Percentiles rank a stretch among this genome's conserved stretches.
Evolutionary conservation across 2,113 vertebrate genomes (phyloP).

Genomic region (Zapornia atra): DNA sequence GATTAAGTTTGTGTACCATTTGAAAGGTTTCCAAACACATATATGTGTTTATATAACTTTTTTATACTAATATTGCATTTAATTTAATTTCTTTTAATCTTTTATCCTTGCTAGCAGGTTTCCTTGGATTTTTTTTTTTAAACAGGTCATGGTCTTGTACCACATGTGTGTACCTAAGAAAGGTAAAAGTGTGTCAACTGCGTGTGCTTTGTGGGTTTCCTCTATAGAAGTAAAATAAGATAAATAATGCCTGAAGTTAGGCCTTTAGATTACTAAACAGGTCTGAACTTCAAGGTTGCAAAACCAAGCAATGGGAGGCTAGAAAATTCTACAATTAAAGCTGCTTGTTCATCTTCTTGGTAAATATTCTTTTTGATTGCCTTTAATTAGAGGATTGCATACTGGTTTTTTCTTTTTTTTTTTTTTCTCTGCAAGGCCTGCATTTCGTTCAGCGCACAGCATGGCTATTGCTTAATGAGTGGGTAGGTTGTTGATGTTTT

Average conservation of each 20-base stretch:
- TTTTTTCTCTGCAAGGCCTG: not conserved
- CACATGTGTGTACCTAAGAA: not conserved
- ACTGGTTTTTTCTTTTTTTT: not conserved
- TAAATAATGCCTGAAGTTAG: not conserved
- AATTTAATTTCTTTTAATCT: not conserved
- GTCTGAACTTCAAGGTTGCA: not conserved
- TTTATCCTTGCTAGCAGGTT: not conserved
- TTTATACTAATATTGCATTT: not conserved
- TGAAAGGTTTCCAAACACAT: not conserved
- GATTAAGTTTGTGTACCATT: not conserved
- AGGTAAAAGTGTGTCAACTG: not conserved
- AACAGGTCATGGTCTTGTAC: not conserved
- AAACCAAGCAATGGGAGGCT: not conserved
- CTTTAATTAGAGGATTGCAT: conserved; percentile 24
- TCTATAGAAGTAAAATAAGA: not conserved
- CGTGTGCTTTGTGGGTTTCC: not conserved
- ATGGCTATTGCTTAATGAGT: conserved; percentile 55
- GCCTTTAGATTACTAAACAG: not conserved
- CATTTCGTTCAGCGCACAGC: not conserved
- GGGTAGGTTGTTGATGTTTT: conserved; percentile 64
- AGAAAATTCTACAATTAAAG: not conserved
- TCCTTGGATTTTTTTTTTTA: not conserved
- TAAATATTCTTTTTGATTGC: conserved; percentile 35
- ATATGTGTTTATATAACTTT: not conserved
- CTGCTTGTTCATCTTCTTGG: not conserved